A percentile compares a stretch with the other conserved stretches of the same genome.
These are phyloP conservation scores for Scaptomyza reducta DNA, from an alignment of 2,888 invertebrate species.

Conservation along the genomic window DNA sequence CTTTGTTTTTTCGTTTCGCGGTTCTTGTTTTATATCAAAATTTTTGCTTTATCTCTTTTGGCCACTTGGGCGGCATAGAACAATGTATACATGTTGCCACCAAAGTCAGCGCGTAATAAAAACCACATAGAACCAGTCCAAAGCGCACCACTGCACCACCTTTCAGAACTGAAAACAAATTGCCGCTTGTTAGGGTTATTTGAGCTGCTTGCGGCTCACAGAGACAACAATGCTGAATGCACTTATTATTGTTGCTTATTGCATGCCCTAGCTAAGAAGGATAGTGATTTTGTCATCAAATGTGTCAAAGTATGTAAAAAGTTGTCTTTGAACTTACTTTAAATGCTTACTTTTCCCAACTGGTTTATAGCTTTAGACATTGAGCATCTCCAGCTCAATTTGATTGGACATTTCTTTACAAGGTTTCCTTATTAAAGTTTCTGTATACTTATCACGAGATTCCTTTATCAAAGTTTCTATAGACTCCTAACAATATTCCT, in stretches of 20 bases:
- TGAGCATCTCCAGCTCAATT: too few species aligned
- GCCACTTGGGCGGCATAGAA: slow-evolving; percentile 33
- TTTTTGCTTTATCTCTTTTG: slow-evolving; percentile 8
- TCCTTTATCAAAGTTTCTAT: too few species aligned
- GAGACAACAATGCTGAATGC: slow-evolving; percentile 20
- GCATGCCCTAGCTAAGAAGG: neutral
- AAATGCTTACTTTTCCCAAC: neutral
- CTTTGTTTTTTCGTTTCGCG: neutral
- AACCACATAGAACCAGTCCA: slow-evolving; percentile 3
- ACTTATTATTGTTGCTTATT: neutral
- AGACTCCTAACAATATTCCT: too few species aligned
- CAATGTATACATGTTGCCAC: slow-evolving; percentile 32
- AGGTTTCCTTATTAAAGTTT: too few species aligned
- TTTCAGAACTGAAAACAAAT: slow-evolving; percentile 40
- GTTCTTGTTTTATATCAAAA: slow-evolving; percentile 7
- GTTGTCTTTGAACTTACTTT: neutral
- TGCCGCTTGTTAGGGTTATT: slow-evolving; percentile 47
- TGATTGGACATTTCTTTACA: too few species aligned
- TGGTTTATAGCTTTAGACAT: too few species aligned
- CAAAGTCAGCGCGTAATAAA: neutral
- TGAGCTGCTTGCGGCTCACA: slow-evolving; percentile 46
- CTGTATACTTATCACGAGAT: too few species aligned
- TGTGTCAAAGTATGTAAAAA: neutral
- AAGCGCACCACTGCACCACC: slow-evolving; percentile 1
- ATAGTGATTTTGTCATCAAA: neutral